Evolutionary conservation across 1,140 invertebrate species (phyloP).

Genomic region (Drosophila tropicalis): DNA sequence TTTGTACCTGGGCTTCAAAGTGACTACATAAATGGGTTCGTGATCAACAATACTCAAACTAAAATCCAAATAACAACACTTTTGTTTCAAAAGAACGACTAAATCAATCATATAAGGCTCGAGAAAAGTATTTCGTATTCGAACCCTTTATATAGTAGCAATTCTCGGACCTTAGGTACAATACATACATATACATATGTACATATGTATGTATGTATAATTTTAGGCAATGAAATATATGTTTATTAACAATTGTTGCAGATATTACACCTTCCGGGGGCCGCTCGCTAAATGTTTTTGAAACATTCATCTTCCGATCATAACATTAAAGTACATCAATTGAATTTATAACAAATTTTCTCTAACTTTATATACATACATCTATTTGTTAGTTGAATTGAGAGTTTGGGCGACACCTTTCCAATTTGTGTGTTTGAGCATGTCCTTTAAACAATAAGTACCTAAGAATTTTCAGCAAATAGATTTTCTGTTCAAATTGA

Average conservation of each 20-base stretch:
- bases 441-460: neutral
- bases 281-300: constrained; percentile 62
- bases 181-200: constrained; percentile 21
- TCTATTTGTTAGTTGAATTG: constrained; percentile 30
- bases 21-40: constrained; percentile 4
- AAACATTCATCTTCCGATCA: constrained; percentile 57
- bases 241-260: constrained; percentile 70
- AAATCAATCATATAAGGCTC: neutral
- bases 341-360: constrained; percentile 61
- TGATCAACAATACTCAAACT: neutral
- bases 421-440: constrained; percentile 1
- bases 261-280: constrained; percentile 72
- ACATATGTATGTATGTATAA: neutral
- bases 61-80: neutral
- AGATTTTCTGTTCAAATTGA: neutral
- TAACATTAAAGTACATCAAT: constrained; percentile 61
- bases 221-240: constrained; percentile 69
- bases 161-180: constrained; percentile 12
- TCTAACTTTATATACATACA: constrained; percentile 70
- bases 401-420: constrained; percentile 33
- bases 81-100: neutral
- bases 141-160: neutral
- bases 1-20: neutral
- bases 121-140: neutral
- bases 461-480: neutral